Conservation (phyloP, 2,113 vertebrate genomes). For the Bubo bubo region DNA sequence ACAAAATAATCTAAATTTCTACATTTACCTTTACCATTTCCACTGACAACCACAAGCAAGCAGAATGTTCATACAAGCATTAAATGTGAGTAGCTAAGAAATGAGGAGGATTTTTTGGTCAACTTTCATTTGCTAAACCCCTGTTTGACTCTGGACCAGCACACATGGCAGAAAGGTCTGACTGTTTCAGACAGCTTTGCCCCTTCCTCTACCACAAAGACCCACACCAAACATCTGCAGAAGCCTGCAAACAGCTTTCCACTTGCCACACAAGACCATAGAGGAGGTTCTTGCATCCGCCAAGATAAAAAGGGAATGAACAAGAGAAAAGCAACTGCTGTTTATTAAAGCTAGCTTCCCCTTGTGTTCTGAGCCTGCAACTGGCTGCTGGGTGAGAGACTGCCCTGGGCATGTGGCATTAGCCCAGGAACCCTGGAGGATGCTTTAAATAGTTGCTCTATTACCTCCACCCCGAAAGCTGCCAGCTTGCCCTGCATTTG, state of each 20-base stretch:
- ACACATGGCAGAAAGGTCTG: not conserved
- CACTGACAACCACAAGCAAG: not conserved
- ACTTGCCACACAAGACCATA: not conserved
- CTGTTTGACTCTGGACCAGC: rapidly evolving
- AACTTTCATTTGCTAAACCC: not conserved
- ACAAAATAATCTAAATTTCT: not conserved
- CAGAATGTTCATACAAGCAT: not conserved
- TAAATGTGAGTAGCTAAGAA: not conserved
- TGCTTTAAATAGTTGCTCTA: not conserved
- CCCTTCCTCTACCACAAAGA: not conserved
- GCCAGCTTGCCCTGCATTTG: not conserved
- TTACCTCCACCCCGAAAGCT: not conserved
- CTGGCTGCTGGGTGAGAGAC: not conserved
- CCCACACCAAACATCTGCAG: not conserved
- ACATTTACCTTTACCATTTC: not conserved
- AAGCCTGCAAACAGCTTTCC: not conserved
- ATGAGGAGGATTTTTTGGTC: not conserved
- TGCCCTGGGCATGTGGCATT: not conserved
- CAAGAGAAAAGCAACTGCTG: not conserved
- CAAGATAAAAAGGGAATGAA: not conserved
- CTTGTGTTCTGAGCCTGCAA: not conserved
- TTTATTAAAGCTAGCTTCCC: not conserved
- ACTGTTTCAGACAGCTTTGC: not conserved
- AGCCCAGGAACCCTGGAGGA: not conserved
- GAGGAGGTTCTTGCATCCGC: not conserved